Evolutionary conservation across 2,888 invertebrate species (phyloP).

Genomic region (Melipona bicolor): DNA sequence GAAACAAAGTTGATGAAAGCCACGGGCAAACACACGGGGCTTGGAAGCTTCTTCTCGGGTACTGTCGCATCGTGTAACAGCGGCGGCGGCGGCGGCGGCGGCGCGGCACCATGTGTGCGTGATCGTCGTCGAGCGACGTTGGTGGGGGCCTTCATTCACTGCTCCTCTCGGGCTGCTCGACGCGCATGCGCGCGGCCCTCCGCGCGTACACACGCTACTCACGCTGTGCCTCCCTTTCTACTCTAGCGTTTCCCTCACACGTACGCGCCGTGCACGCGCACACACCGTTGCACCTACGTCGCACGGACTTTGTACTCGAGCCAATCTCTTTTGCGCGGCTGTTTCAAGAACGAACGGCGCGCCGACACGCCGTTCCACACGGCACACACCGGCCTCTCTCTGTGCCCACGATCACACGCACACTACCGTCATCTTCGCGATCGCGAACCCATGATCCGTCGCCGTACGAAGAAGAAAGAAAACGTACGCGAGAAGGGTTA

Average conservation of each 20-base stretch:
- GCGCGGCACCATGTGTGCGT: constrained; percentile 61
- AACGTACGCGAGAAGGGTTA: neutral
- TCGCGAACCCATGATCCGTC: constrained; percentile 38
- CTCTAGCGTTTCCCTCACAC: constrained; percentile 61
- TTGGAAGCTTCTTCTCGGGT: neutral
- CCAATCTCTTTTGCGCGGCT: constrained; percentile 20
- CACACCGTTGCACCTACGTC: constrained; percentile 33
- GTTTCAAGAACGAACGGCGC: constrained; percentile 23
- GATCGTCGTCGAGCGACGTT: constrained; percentile 55
- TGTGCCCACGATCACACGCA: constrained; percentile 32
- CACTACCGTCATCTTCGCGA: constrained; percentile 22
- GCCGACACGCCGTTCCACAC: constrained; percentile 6
- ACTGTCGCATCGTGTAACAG: constrained; percentile 73
- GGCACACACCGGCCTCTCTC: constrained; percentile 1
- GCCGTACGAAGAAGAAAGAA: constrained; percentile 38
- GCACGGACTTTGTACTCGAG: constrained; percentile 60
- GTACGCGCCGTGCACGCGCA: constrained; percentile 36
- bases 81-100: constrained; percentile 50
- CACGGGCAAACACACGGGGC: neutral
- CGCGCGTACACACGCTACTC: constrained; percentile 83
- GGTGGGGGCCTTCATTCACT: constrained; percentile 82
- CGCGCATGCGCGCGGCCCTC: constrained; percentile 80
- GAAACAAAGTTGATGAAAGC: neutral
- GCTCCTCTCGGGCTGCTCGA: constrained; percentile 69
- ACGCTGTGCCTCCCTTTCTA: constrained; percentile 74